Percentiles rank a stretch among this genome's conserved stretches.
Conservation (phyloP, 2,888 invertebrate genomes). For the Callinectes sapidus region DNA sequence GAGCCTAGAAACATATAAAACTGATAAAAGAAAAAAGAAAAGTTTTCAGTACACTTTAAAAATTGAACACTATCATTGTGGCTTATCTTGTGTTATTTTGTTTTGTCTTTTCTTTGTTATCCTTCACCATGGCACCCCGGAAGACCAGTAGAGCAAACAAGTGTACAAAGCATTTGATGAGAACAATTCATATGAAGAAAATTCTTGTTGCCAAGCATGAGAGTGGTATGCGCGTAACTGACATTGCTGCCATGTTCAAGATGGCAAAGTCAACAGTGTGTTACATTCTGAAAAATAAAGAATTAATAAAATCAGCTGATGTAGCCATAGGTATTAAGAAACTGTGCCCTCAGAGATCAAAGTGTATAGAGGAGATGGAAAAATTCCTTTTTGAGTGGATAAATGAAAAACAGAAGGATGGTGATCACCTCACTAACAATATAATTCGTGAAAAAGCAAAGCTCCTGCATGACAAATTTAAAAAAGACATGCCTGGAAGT, state of each 20-base stretch:
- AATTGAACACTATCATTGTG: neutral
- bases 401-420: constrained; percentile 32
- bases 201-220: neutral
- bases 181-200: too few relatives aligned
- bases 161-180: too few relatives aligned
- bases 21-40: too few relatives aligned
- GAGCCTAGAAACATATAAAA: too few relatives aligned
- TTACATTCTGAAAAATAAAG: constrained; percentile 35
- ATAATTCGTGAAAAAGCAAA: constrained; percentile 46
- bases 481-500: neutral
- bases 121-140: too few relatives aligned
- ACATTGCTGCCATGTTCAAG: neutral
- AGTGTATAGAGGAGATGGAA: constrained; percentile 36
- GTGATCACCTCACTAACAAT: constrained; percentile 23
- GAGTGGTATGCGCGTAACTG: neutral
- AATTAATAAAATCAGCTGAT: neutral
- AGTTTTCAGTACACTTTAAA: neutral
- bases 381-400: constrained; percentile 44
- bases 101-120: too few relatives aligned
- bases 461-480: neutral
- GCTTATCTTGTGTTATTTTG: too few relatives aligned
- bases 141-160: neutral
- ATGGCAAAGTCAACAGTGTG: neutral
- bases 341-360: neutral
- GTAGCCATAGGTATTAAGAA: neutral